Percentiles rank a stretch among this genome's conserved stretches.
Conservation (phyloP, 2,113 vertebrate genomes). For the Pollachius pollachius region DNA sequence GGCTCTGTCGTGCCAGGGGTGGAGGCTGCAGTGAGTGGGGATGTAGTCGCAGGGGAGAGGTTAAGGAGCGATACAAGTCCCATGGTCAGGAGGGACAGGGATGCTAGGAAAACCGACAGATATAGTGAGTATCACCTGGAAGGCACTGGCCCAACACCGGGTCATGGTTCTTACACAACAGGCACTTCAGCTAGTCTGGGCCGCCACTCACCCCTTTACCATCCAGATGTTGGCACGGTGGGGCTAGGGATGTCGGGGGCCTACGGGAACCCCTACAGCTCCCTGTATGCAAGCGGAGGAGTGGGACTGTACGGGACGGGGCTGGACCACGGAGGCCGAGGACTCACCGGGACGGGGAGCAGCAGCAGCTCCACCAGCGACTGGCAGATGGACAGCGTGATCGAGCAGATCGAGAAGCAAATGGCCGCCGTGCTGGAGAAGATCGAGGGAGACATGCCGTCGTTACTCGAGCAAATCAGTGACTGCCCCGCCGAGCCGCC, state of each 20-base stretch:
- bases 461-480: constrained; percentile 77
- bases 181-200: constrained; percentile 67
- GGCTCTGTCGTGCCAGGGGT: constrained; percentile 20
- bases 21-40: constrained; percentile 20
- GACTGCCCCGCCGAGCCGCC: constrained; percentile 68
- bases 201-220: constrained; percentile 56
- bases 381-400: constrained; percentile 81
- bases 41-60: constrained; percentile 44
- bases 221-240: constrained; percentile 47
- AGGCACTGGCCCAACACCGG: constrained; percentile 35
- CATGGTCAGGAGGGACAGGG: constrained; percentile 33
- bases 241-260: constrained; percentile 54
- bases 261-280: constrained; percentile 62
- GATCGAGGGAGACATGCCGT: constrained; percentile 81
- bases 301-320: constrained; percentile 64
- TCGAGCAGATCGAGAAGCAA: constrained; percentile 80
- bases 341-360: constrained; percentile 17
- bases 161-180: constrained; percentile 53
- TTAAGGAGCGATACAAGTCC: constrained; percentile 57
- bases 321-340: constrained; percentile 45
- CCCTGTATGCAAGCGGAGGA: constrained; percentile 58
- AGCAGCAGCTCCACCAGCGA: constrained; percentile 56
- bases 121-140: constrained; percentile 56
- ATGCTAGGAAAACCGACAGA: constrained; percentile 53
- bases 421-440: constrained; percentile 80